Conservation (phyloP, 1,140 invertebrate species). For the Nasonia vitripennis region DNA sequence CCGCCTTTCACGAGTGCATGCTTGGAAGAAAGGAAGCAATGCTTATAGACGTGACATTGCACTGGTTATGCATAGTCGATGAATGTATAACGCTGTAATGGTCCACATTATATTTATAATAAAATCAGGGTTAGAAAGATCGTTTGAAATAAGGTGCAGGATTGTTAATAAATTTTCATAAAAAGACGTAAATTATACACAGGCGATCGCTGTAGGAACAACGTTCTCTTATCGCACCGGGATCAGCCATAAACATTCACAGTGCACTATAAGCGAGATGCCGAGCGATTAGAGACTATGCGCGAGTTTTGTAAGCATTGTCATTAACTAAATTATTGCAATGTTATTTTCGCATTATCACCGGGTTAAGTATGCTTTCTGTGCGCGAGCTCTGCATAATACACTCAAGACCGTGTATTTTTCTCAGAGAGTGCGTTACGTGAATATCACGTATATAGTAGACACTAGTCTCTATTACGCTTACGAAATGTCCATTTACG, state of each 20-base stretch:
- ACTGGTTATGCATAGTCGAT: slow-evolving; percentile 15
- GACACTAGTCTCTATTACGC: not conserved
- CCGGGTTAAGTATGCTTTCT: not conserved
- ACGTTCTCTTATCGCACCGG: no score
- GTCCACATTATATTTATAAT: not conserved
- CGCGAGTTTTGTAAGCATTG: not conserved
- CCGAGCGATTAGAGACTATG: no score
- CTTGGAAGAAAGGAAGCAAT: slow-evolving; percentile 1
- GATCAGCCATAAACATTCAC: no score
- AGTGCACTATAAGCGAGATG: no score
- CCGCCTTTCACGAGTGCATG: slow-evolving; percentile 18
- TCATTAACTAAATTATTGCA: slow-evolving; percentile 1
- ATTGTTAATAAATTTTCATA: no score
- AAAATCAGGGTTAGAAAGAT: no score
- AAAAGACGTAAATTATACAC: no score
- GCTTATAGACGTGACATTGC: slow-evolving; percentile 28
- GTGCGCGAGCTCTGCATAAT: not conserved
- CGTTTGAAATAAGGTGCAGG: no score
- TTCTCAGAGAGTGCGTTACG: slow-evolving; percentile 37
- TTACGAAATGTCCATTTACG: slow-evolving; percentile 43
- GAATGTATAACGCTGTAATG: not conserved
- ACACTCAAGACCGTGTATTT: not conserved
- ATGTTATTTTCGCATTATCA: slow-evolving; percentile 18
- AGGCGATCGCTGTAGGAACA: no score
- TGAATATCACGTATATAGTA: not conserved